These are phyloP conservation scores for Eonycteris spelaea DNA, from an alignment of 2,113 vertebrate species.

Conservation along the genomic window DNA sequence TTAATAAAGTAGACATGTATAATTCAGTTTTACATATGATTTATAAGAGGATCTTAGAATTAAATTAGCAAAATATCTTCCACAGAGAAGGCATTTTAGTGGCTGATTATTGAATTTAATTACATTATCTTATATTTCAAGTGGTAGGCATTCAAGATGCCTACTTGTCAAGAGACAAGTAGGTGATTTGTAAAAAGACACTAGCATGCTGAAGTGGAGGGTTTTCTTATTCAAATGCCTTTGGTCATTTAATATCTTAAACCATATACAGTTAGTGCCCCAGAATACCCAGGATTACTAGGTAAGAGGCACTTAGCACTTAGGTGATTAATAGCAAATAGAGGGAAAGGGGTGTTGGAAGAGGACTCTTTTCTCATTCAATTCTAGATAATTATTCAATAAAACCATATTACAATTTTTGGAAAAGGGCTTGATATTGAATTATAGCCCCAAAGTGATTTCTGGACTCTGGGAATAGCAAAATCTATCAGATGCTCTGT, in stretches of 20 bases:
- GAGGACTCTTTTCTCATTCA: background rate
- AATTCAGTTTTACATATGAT: background rate
- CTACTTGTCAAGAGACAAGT: background rate
- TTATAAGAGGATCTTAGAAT: conserved; percentile 9
- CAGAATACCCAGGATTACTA: background rate
- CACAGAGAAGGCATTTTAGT: background rate
- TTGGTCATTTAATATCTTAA: background rate
- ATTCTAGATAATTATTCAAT: background rate
- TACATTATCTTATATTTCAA: background rate
- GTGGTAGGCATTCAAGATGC: background rate
- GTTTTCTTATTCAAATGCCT: background rate
- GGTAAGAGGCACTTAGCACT: background rate
- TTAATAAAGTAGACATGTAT: background rate
- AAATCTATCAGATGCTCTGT: background rate
- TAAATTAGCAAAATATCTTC: background rate
- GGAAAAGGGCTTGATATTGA: background rate
- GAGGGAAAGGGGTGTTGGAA: background rate
- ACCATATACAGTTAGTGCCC: background rate
- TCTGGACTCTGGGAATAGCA: background rate
- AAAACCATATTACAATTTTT: background rate
- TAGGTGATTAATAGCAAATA: background rate
- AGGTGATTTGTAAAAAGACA: background rate
- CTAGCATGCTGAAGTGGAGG: background rate
- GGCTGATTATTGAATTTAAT: background rate
- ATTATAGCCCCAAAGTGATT: background rate